Conservation (phyloP, 2,113 vertebrate species). For the Pungitius pungitius region DNA sequence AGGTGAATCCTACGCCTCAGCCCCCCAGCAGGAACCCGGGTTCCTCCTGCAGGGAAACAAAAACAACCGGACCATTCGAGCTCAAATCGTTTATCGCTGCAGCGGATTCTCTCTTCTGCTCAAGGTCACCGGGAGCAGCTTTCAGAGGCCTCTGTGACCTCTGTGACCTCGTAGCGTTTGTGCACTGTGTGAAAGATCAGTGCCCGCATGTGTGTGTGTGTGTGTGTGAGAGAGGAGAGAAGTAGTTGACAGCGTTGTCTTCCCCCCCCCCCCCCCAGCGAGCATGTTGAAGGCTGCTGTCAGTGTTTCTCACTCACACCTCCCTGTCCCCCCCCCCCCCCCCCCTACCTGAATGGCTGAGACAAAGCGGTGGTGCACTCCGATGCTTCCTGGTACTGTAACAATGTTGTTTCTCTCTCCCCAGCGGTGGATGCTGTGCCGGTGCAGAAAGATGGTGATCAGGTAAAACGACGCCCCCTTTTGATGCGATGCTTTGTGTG, state of each 20-base stretch:
- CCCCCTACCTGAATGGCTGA: background rate
- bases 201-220: slow-evolving; percentile 36
- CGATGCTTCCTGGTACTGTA: slow-evolving; percentile 23
- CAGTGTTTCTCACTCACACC: slow-evolving; percentile 7
- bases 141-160: no score
- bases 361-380: slow-evolving; percentile 4
- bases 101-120: no score
- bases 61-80: no score
- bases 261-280: slow-evolving; percentile 47
- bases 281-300: slow-evolving; percentile 52
- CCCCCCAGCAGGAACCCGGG: no score
- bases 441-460: slow-evolving; percentile 83
- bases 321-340: background rate
- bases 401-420: slow-evolving; percentile 32
- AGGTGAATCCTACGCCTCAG: no score
- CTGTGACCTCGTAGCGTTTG: slow-evolving; percentile 29
- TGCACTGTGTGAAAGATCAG: slow-evolving; percentile 50
- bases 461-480: slow-evolving; percentile 79
- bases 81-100: no score
- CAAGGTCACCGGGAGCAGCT: no score
- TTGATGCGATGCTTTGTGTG: background rate
- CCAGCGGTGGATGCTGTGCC: slow-evolving; percentile 81
- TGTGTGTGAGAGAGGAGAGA: slow-evolving; percentile 34
- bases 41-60: no score
- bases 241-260: slow-evolving; percentile 48